A percentile compares a stretch with the other conserved stretches of the same genome.
Conservation (phyloP, 2,888 invertebrate species). For the Sussaba pulchella region DNA sequence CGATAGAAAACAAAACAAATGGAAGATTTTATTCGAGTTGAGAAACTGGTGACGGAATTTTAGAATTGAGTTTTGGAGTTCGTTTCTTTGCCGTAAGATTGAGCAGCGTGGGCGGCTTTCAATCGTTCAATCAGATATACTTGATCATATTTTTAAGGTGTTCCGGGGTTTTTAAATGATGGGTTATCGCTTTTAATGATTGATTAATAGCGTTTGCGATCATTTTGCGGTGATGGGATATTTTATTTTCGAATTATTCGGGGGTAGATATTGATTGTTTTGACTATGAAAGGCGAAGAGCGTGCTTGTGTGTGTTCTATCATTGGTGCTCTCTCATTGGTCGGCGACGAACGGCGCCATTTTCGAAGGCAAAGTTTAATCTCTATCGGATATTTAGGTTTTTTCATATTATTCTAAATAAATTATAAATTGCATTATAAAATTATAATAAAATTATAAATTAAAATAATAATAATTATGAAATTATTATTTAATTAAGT, state of each 20-base stretch:
- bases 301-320: not conserved
- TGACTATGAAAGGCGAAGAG: slow-evolving; percentile 33
- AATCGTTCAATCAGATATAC: not conserved
- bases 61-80: not conserved
- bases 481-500: too few species aligned
- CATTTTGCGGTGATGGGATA: not conserved
- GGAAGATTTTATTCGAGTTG: too few species aligned
- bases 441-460: too few species aligned
- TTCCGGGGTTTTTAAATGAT: not conserved
- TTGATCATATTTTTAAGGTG: not conserved
- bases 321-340: slow-evolving; percentile 24
- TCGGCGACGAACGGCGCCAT: slow-evolving; percentile 34
- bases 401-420: too few species aligned
- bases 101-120: slow-evolving; percentile 6
- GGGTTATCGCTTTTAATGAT: not conserved
- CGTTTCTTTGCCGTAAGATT: not conserved
- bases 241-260: not conserved
- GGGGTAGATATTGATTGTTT: slow-evolving; percentile 55
- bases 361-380: too few species aligned
- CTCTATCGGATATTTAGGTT: too few species aligned
- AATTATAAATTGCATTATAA: too few species aligned
- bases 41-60: too few species aligned
- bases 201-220: not conserved
- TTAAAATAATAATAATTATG: too few species aligned
- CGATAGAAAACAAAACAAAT: too few species aligned